A percentile compares a stretch with the other conserved stretches of the same genome.
Conservation (phyloP, 1,140 invertebrate genomes). For the Drosophila ficusphila region DNA sequence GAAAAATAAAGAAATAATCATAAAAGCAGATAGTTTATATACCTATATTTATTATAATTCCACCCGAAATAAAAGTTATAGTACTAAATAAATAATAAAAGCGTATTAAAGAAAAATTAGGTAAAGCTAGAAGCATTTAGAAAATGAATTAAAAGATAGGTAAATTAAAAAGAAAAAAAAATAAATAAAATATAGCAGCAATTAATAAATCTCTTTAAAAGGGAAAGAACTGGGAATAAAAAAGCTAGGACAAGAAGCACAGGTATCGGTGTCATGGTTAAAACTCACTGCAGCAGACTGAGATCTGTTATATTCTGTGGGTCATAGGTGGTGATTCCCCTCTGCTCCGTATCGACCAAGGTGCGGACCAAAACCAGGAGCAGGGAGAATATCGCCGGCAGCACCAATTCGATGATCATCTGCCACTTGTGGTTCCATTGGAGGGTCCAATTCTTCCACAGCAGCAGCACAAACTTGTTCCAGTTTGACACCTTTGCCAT, state of each 20-base stretch:
- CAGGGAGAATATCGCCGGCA: conserved; percentile 89
- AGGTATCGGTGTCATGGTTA: neutral
- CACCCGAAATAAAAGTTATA: no score
- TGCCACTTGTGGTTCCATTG: conserved; percentile 90
- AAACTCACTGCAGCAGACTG: conserved; percentile 61
- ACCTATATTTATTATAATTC: no score
- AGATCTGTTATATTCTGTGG: conserved; percentile 34
- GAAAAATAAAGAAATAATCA: neutral
- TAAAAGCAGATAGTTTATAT: no score
- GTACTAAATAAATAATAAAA: no score
- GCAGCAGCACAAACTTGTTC: conserved; percentile 88
- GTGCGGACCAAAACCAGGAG: conserved; percentile 88
- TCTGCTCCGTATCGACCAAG: conserved; percentile 84
- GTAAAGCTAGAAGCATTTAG: no score
- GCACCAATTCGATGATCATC: conserved; percentile 88
- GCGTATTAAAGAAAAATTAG: no score
- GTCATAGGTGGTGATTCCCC: neutral
- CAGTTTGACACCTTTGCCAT: conserved; percentile 78
- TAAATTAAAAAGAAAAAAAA: neutral
- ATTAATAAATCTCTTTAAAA: neutral
- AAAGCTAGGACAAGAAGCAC: conserved; percentile 8
- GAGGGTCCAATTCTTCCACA: conserved; percentile 94
- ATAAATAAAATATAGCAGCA: neutral
- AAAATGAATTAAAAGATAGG: neutral
- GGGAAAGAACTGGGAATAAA: neutral